Evolutionary conservation across 2,888 invertebrate species (phyloP).

Genomic region (Aphelenchoides bicaudatus): DNA sequence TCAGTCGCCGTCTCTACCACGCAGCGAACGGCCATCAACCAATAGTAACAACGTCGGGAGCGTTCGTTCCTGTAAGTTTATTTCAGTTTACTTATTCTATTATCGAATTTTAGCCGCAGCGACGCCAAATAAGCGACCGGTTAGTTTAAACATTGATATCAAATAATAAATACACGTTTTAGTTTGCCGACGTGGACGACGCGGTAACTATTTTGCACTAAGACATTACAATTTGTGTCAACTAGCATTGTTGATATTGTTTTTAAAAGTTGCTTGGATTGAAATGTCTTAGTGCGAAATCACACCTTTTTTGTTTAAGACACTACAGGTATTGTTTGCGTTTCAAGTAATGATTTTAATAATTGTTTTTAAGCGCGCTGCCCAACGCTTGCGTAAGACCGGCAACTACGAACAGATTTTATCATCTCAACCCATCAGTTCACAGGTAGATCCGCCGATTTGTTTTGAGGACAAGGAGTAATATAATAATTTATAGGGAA

Average conservation of each 20-base stretch:
- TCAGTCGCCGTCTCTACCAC: constrained; percentile 52
- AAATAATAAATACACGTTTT: too few species aligned
- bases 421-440: constrained; percentile 37
- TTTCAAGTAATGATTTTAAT: too few species aligned
- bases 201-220: constrained; percentile 46
- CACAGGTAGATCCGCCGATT: neutral
- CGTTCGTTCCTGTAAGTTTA: constrained; percentile 35
- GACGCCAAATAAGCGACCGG: constrained; percentile 27
- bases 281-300: neutral
- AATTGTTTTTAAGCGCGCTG: constrained; percentile 55
- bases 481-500: constrained; percentile 24
- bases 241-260: constrained; percentile 11
- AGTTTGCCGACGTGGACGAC: constrained; percentile 58
- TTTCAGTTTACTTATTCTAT: constrained; percentile 6
- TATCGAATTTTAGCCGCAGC: constrained; percentile 18
- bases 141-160: too few species aligned
- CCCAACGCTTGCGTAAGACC: constrained; percentile 60
- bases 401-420: constrained; percentile 48
- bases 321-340: too few species aligned
- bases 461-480: neutral
- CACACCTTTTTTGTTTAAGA: too few species aligned
- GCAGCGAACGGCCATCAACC: constrained; percentile 57
- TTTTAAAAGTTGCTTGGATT: constrained; percentile 7
- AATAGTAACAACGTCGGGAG: constrained; percentile 54
- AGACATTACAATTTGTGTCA: constrained; percentile 14